Conservation (phyloP, 2,888 invertebrate species). For the Oscheius sp. region DNA sequence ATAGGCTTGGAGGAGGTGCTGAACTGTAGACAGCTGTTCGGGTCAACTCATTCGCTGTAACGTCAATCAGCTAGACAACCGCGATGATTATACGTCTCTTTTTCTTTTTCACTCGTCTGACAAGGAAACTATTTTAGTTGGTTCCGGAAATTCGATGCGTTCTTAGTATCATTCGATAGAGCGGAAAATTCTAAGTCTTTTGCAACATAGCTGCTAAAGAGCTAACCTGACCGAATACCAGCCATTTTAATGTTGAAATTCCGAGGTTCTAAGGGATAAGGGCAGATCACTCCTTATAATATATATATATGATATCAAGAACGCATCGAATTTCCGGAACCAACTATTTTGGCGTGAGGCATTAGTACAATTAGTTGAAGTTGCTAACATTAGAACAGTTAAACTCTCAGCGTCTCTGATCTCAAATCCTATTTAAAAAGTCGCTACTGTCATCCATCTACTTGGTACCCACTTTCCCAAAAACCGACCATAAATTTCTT, state of each 20-base stretch:
- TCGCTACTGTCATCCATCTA: background rate
- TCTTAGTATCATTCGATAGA: background rate
- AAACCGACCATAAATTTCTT: background rate
- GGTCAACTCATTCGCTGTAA: constrained; percentile 19
- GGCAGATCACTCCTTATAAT: background rate
- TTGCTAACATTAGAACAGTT: too few species aligned
- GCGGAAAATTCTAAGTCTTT: background rate
- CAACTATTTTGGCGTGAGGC: too few species aligned
- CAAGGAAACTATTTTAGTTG: too few species aligned
- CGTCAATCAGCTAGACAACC: constrained; percentile 22
- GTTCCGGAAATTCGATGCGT: background rate
- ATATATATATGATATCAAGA: too few species aligned
- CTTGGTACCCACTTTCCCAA: background rate
- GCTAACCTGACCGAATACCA: too few species aligned
- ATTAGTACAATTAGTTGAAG: too few species aligned
- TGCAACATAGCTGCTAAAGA: background rate
- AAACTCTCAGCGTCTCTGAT: background rate
- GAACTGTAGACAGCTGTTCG: constrained; percentile 27
- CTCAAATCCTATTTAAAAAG: too few species aligned
- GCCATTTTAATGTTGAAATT: background rate
- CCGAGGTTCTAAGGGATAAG: too few species aligned
- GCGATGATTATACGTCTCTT: background rate
- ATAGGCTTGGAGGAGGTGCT: background rate
- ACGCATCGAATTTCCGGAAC: too few species aligned
- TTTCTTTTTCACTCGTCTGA: background rate